These are phyloP conservation scores for Dysidea cf. avara DNA, from an alignment of 37 sponge, comb jelly and placozoan species.

Conservation along the genomic window DNA sequence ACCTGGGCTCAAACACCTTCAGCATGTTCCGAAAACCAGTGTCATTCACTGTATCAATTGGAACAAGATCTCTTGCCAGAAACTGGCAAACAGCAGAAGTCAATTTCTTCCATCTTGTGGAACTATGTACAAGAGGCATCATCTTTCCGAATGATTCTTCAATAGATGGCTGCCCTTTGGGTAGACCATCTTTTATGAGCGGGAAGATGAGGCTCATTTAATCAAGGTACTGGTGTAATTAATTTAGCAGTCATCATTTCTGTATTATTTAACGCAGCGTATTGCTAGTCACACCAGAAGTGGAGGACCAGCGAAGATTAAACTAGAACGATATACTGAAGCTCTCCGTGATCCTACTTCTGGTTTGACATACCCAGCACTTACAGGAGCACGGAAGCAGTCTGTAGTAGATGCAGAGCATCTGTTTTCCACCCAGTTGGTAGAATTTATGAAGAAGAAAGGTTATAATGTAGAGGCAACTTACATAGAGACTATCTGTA, in stretches of 20 bases:
- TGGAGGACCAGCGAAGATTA: background rate
- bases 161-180: no score
- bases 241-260: no score
- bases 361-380: background rate
- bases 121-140: no score
- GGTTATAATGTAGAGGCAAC: no score
- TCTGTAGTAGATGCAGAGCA: background rate
- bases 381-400: background rate
- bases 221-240: background rate
- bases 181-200: background rate
- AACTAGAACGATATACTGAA: background rate
- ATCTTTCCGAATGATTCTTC: no score
- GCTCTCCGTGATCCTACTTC: slow-evolving; percentile 3
- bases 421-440: no score
- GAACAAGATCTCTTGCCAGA: slow-evolving; percentile 38
- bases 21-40: slow-evolving; percentile 29
- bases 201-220: slow-evolving; percentile 5
- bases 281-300: background rate
- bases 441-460: no score
- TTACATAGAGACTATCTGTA: no score
- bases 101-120: background rate
- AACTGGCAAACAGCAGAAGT: slow-evolving; percentile 26
- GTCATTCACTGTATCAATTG: slow-evolving; percentile 34
- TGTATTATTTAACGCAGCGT: background rate
- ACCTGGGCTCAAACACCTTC: slow-evolving; percentile 32